Base-by-base conservation (phyloP, 1,140 invertebrate species). In the Micrasema minimum region DNA sequence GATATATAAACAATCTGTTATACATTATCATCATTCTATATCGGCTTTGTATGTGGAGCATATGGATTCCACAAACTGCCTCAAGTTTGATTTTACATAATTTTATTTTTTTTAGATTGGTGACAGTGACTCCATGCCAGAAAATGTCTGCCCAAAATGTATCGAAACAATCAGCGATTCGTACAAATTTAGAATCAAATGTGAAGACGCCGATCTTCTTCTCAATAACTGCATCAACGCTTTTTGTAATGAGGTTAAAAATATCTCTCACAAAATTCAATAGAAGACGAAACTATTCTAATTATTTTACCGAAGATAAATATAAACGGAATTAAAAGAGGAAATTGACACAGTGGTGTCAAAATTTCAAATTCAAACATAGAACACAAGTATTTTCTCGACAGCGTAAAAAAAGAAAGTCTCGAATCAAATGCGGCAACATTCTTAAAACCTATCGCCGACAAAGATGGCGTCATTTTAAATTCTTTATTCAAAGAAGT, bases 61-160 rank as follows among this genome's bases (percentile, higher is more conserved):
- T n/a, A n/a, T n/a, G n/a, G n/a, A n/a, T n/a, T n/a, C n/a, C n/a
- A n/a, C n/a, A n/a, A n/a, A n/a, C n/a, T n/a, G n/a, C n/a, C n/a
- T n/a, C n/a, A n/a, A n/a, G n/a, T n/a, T n/a, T n/a, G n/a, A n/a
- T n/a, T n/a, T n/a, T n/a, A n/a, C n/a, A n/a, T n/a, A n/a, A n/a
- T n/a, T n/a, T n/a, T n/a, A n/a, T n/a, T n/a, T n/a, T 45, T 72
- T 69, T 62, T 62, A 76, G 75, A 59, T 74, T 22, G 38, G 50
- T 11, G 31, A 64, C 2, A 37, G 37, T 31, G 51, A 66, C 14
- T 43, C 41, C 11, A 45, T 74, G 53, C 72, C 75, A 5, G 66
- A 76, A 55, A 26, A 45, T n/a, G 26, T 76, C 35, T 76, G 75
- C 22, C 18, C 46, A 41, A 59, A 23, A 1, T 76, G 75, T 51